Evolutionary conservation across 2,888 invertebrate species (phyloP), one percentile per base, ranked within the genome.

Genomic region (Cancer borealis): DNA sequence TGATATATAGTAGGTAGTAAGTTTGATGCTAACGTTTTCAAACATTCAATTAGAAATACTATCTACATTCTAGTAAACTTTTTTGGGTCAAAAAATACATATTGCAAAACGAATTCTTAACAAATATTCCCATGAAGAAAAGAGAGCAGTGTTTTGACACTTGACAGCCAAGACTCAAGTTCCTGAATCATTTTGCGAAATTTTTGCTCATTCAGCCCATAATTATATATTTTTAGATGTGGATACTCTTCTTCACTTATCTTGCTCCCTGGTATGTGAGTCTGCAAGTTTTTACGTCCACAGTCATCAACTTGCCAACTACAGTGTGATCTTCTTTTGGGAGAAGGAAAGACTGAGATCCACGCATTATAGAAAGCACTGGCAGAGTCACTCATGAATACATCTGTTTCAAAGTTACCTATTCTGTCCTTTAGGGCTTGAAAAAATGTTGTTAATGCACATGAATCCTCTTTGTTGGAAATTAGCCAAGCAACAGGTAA

Each of bases 291-390:
- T 89, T 89, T 89, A 12, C 47, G 49, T n/a, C 89, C 89, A 49
- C 49, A 30, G 21, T 89, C 49, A 49, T 89, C 89, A 54, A 89
- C 26, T 47, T 47, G 26, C 89, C 89, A 89, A 49, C 89, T 89
- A 26, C 89, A 89, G 21, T 89, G 89, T 2, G 54, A 89, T 14
- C 89, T 89, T 26, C 49, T 89, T 49, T 89, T 89, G 5, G 89
- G 89, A 49, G 89, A 49, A 17, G 89, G 89, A 14, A 89, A 89
- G 26, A 89, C 89, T 26, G 89, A 89, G 6, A 89, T 26, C 89
- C 89, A 89, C 8, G 89, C 89, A 89, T 89, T 89, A 49, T 89
- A 89, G 47, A 89, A 89, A 49, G 54, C 89, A 89, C 89, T 89
- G 49, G 89, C 89, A 30, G 89, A 89, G 26, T 89, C 89, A 89